Evolutionary conservation across 2,888 invertebrate species (phyloP).

Genomic region (Julus scandinavius): DNA sequence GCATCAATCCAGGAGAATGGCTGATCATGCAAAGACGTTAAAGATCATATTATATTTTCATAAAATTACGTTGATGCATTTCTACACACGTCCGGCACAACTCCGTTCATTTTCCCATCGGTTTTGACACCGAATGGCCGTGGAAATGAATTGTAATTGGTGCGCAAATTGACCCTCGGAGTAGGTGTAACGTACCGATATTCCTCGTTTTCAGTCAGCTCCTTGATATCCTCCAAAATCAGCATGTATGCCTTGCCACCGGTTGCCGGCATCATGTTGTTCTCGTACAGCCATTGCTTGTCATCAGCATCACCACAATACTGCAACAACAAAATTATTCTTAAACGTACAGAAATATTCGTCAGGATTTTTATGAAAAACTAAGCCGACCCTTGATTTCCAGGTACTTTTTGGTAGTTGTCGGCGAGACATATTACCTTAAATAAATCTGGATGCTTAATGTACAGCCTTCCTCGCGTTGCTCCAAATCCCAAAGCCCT

Average conservation of each 20-base stretch:
- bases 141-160: neutral
- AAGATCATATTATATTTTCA: too few species aligned
- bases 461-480: constrained; percentile 79
- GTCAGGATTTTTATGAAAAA: too few species aligned
- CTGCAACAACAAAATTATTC: constrained; percentile 58
- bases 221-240: constrained; percentile 81
- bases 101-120: too few species aligned
- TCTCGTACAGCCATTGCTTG: constrained; percentile 82
- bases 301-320: constrained; percentile 84
- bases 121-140: too few species aligned
- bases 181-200: constrained; percentile 67
- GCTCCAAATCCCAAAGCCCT: constrained; percentile 76
- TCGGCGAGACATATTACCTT: constrained; percentile 65
- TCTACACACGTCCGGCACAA: too few species aligned
- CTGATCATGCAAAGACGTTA: neutral
- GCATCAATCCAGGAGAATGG: constrained; percentile 60
- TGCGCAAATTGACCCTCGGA: constrained; percentile 26
- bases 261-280: constrained; percentile 80
- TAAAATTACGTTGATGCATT: too few species aligned
- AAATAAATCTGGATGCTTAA: constrained; percentile 80
- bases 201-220: constrained; percentile 78
- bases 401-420: too few species aligned
- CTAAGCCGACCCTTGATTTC: too few species aligned
- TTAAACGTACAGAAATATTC: too few species aligned
- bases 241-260: constrained; percentile 83